Evolutionary conservation across 2,888 invertebrate species (phyloP).

Genomic region (Archips xylosteana): DNA sequence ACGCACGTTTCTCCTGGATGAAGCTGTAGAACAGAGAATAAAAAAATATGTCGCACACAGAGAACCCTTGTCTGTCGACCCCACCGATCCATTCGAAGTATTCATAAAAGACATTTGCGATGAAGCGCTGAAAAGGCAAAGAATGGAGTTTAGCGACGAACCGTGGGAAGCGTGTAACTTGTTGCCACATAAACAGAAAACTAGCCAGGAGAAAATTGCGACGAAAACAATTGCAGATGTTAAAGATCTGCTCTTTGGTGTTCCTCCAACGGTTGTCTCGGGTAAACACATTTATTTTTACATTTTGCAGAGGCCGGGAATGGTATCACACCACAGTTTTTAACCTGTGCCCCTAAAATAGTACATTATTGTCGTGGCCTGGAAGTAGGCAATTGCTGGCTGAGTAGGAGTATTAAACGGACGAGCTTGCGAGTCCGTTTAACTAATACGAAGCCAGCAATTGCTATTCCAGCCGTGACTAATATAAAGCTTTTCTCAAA

Average conservation of each 20-base stretch:
- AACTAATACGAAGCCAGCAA: too few species aligned
- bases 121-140: constrained; percentile 62
- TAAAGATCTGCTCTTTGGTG: constrained; percentile 64
- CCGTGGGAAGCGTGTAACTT: constrained; percentile 76
- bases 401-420: too few species aligned
- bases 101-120: constrained; percentile 71
- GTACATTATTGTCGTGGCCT: too few species aligned
- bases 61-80: constrained; percentile 45
- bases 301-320: too few species aligned
- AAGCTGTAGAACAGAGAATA: constrained; percentile 57
- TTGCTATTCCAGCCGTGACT: too few species aligned
- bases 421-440: too few species aligned
- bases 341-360: too few species aligned
- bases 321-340: too few species aligned
- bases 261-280: constrained; percentile 61
- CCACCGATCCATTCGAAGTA: constrained; percentile 62
- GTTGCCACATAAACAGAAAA: constrained; percentile 62
- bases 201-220: constrained; percentile 55
- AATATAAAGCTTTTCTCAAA: too few species aligned
- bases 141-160: constrained; percentile 59
- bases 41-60: constrained; percentile 48
- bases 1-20: constrained; percentile 60
- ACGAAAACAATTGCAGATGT: constrained; percentile 59
- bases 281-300: constrained; percentile 53
- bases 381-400: too few species aligned